phyloP scores from a whole-genome alignment of 2,888 invertebrate species.

The Drosophila anceps region DNA sequence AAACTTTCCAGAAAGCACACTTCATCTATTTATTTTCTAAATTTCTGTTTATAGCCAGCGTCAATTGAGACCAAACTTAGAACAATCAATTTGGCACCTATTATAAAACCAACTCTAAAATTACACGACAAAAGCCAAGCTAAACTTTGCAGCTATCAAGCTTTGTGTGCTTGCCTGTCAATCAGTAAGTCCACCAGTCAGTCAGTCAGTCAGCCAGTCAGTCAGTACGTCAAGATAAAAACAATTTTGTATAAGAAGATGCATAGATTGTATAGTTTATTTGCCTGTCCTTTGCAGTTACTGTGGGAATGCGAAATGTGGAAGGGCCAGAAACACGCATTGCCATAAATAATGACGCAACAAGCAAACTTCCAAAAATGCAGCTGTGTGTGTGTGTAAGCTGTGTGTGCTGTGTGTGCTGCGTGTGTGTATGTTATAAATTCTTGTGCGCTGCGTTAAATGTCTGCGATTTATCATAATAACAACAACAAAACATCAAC shows the following conservation, averaged over 20 bases:
- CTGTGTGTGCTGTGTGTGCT: slow-evolving; percentile 5
- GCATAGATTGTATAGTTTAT: slow-evolving; percentile 28
- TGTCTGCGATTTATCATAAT: slow-evolving; percentile 70
- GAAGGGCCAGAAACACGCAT: slow-evolving; percentile 14
- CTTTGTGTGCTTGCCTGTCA: background rate
- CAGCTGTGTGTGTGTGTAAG: slow-evolving; percentile 30
- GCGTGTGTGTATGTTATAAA: slow-evolving; percentile 49
- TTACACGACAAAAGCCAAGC: background rate
- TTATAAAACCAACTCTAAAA: background rate
- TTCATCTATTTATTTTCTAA: too few relatives aligned
- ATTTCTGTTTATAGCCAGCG: too few relatives aligned
- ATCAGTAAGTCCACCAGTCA: background rate
- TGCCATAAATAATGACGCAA: slow-evolving; percentile 57
- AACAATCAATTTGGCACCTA: background rate
- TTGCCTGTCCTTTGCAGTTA: slow-evolving; percentile 36
- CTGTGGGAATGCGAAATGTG: slow-evolving; percentile 4
- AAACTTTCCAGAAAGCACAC: too few relatives aligned
- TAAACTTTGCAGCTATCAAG: too few relatives aligned
- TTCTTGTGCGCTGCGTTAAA: slow-evolving; percentile 63
- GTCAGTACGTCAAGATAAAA: slow-evolving; percentile 1
- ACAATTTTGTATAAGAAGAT: background rate
- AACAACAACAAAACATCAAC: slow-evolving; percentile 62
- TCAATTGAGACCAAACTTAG: too few relatives aligned
- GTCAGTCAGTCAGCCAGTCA: background rate
- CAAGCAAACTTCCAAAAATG: slow-evolving; percentile 58